These are phyloP conservation scores for Coregonus ussuriensis DNA, from an alignment of 2,797 vertebrate species.

Conservation along the genomic window DNA sequence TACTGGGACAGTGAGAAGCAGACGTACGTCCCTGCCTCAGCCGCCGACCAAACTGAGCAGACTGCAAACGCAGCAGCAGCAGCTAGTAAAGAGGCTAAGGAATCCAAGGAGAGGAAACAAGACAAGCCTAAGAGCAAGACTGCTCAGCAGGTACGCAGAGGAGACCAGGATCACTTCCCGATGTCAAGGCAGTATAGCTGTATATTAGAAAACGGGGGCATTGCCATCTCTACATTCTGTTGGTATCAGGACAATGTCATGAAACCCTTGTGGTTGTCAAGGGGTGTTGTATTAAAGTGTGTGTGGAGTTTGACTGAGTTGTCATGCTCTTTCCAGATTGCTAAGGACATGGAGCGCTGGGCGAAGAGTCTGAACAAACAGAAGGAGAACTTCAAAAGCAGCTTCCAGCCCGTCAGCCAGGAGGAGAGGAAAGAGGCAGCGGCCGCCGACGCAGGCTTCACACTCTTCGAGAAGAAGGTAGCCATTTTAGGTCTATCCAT, in stretches of 20 bases:
- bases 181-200: not conserved
- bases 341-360: slow-evolving; percentile 99
- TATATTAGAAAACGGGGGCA: not conserved
- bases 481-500: not conserved
- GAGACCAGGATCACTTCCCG: not conserved
- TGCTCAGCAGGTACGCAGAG: slow-evolving; percentile 86
- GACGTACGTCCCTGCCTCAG: slow-evolving; percentile 85
- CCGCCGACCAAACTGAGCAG: slow-evolving; percentile 33
- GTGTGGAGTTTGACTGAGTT: not conserved
- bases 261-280: not conserved
- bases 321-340: slow-evolving; percentile 80
- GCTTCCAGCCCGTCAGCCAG: slow-evolving; percentile 91
- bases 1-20: slow-evolving; percentile 98
- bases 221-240: not conserved
- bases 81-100: slow-evolving; percentile 82
- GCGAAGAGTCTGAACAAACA: slow-evolving; percentile 99
- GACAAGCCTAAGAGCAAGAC: slow-evolving; percentile 99
- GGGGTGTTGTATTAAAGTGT: not conserved
- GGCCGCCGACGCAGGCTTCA: slow-evolving; percentile 93
- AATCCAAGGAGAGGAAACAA: slow-evolving; percentile 94
- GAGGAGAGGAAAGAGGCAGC: slow-evolving; percentile 94
- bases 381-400: slow-evolving; percentile 96
- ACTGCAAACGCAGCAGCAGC: slow-evolving; percentile 57
- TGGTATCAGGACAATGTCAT: not conserved
- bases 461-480: slow-evolving; percentile 98